Base-by-base conservation (phyloP, 2,113 vertebrate species). In the Leucoraja erinaceus region DNA sequence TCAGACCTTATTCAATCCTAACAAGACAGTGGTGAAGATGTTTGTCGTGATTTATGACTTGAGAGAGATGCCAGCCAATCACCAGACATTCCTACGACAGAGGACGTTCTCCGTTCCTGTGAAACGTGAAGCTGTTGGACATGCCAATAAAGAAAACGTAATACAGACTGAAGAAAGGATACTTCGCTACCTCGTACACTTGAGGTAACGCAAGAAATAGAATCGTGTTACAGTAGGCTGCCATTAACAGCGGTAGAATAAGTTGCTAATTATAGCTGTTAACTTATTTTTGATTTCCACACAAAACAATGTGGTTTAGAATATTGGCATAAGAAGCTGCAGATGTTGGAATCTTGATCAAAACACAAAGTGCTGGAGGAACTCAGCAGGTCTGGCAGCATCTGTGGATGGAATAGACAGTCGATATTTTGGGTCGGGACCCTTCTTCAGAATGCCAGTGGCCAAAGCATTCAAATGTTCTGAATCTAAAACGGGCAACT, bases 21-120 rank as follows among this genome's bases (percentile, higher is more conserved):
- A 99, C 96, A 99, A 99, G 97, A 99, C 98, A 93, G 99, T 99
- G 96, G 98, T 99, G 95, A 99, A 99, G 97, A 99, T 99, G 99
- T 99, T 99, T 97, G 98, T 99, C 95, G 99, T 99, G 96, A 97
- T 98, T 96, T 99, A 99, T 94, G 98, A 99, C 95, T 96, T 99
- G 94, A 96, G 98, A 96, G 97, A 97, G 94, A 98, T 99, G 99
- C 98, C 98, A 95, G 97, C 98, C 94, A 97, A 98, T 96, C 98
- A 99, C 96, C 98, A 99, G 96, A 99, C 99, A 96, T 99, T 99
- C 97, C 97, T 99, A 93, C 97, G 99, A 94, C 99, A 99, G 96
- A 98, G 99, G 96, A 99, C 98, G 38, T 99, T 99, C 95, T 99
- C 99, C 94, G 98, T 99, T 96, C 98, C 99, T 79, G 98, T 97